Conservation (phyloP, 2,888 invertebrate species). For the Pollenia griseotomentosa region DNA sequence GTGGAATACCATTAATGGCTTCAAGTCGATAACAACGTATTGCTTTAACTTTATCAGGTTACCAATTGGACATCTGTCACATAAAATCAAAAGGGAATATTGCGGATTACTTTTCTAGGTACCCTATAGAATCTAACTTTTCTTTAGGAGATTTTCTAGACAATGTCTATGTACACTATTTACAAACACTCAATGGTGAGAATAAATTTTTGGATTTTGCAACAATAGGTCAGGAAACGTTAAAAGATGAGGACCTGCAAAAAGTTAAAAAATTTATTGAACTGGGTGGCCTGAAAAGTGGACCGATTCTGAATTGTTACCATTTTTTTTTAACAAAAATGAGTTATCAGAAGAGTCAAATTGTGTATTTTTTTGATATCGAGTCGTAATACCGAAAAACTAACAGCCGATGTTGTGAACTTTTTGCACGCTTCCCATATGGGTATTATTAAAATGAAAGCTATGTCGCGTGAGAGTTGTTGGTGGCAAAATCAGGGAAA, state of each 20-base stretch:
- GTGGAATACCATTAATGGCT: slow-evolving; percentile 75
- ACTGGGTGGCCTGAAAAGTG: slow-evolving; percentile 51
- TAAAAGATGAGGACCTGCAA: background rate
- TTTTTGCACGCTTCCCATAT: slow-evolving; percentile 68
- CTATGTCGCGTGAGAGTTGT: slow-evolving; percentile 39
- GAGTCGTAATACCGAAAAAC: background rate
- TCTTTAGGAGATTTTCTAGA: background rate
- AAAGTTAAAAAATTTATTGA: slow-evolving; percentile 27
- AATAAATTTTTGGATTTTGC: slow-evolving; percentile 7
- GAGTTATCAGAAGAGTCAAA: slow-evolving; percentile 58
- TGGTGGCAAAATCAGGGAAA: slow-evolving; percentile 74
- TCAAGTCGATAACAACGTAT: slow-evolving; percentile 75
- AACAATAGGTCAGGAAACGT: background rate
- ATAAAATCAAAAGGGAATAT: slow-evolving; percentile 68
- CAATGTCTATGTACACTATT: too few relatives aligned
- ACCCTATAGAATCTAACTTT: slow-evolving; percentile 25
- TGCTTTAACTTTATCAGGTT: slow-evolving; percentile 74
- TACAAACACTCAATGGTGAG: too few relatives aligned
- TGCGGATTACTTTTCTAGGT: slow-evolving; percentile 62
- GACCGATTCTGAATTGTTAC: slow-evolving; percentile 36
- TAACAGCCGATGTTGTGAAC: slow-evolving; percentile 57
- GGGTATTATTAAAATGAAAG: slow-evolving; percentile 68
- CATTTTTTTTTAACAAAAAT: slow-evolving; percentile 46
- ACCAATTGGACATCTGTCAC: slow-evolving; percentile 72
- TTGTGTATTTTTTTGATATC: slow-evolving; percentile 52